Conservation (phyloP, 2,113 vertebrate genomes). For the Lampris megalopsis region DNA sequence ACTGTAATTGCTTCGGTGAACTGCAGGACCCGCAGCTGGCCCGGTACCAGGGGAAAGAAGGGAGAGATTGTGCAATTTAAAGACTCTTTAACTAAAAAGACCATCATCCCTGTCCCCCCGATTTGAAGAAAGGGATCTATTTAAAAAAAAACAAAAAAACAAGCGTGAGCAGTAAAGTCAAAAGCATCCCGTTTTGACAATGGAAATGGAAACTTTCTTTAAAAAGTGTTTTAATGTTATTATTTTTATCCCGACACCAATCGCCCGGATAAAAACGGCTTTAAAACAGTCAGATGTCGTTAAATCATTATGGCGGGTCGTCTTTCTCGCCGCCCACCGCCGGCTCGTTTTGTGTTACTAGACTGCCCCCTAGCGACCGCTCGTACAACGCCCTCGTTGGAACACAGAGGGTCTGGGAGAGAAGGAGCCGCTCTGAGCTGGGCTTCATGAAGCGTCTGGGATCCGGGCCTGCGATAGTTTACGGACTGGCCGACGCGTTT, state of each 20-base stretch:
- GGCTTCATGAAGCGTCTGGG: neutral
- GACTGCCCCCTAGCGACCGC: slow-evolving; percentile 84
- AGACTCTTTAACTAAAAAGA: slow-evolving; percentile 66
- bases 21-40: slow-evolving; percentile 65
- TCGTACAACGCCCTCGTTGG: slow-evolving; percentile 23
- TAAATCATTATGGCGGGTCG: slow-evolving; percentile 63
- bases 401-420: slow-evolving; percentile 36
- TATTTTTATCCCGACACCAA: slow-evolving; percentile 29
- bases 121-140: slow-evolving; percentile 33
- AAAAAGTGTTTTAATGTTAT: neutral
- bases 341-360: slow-evolving; percentile 73
- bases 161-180: slow-evolving; percentile 3
- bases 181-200: neutral
- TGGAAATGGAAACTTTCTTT: slow-evolving; percentile 4
- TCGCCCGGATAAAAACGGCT: slow-evolving; percentile 45
- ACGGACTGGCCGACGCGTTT: too few species aligned
- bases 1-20: slow-evolving; percentile 73
- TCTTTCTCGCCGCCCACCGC: slow-evolving; percentile 45
- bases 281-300: slow-evolving; percentile 51
- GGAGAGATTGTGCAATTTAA: slow-evolving; percentile 64
- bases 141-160: neutral
- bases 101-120: neutral
- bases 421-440: slow-evolving; percentile 50
- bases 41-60: slow-evolving; percentile 67
- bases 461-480: too few species aligned